These are phyloP conservation scores for Cathartes aura DNA, from an alignment of 2,113 vertebrate genomes.

Conservation along the genomic window DNA sequence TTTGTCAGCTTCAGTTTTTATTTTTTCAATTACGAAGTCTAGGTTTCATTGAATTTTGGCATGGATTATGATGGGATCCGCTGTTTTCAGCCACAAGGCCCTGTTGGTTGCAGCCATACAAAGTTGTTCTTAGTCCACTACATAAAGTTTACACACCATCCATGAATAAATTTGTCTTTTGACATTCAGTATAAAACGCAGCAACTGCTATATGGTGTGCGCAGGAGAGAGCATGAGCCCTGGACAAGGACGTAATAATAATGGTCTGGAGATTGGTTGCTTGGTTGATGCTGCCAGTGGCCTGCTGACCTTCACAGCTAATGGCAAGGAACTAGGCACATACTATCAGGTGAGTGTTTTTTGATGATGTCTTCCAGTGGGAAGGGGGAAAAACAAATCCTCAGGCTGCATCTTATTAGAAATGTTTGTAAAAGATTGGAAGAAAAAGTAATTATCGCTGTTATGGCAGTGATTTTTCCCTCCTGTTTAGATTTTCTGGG, in stretches of 20 bases:
- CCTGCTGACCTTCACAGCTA: conserved; percentile 91
- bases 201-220: conserved; percentile 98
- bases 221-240: conserved; percentile 93
- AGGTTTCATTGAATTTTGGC: background rate
- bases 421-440: background rate
- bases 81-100: background rate
- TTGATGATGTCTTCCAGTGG: background rate
- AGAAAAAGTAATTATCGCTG: background rate
- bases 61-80: background rate
- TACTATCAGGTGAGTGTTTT: conserved; percentile 87
- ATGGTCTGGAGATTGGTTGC: conserved; percentile 93
- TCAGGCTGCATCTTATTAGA: background rate
- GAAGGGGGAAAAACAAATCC: background rate
- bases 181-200: conserved; percentile 91
- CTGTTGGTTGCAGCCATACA: background rate
- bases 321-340: conserved; percentile 92
- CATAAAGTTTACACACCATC: background rate
- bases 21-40: background rate
- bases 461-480: background rate
- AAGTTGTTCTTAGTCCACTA: background rate
- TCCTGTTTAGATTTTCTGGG: background rate
- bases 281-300: conserved; percentile 89
- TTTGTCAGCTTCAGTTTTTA: background rate
- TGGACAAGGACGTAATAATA: conserved; percentile 91
- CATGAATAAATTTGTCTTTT: conserved; percentile 59